These are phyloP conservation scores for Drosophila pseudotalamancana DNA, from an alignment of 2,888 invertebrate genomes.

Conservation along the genomic window DNA sequence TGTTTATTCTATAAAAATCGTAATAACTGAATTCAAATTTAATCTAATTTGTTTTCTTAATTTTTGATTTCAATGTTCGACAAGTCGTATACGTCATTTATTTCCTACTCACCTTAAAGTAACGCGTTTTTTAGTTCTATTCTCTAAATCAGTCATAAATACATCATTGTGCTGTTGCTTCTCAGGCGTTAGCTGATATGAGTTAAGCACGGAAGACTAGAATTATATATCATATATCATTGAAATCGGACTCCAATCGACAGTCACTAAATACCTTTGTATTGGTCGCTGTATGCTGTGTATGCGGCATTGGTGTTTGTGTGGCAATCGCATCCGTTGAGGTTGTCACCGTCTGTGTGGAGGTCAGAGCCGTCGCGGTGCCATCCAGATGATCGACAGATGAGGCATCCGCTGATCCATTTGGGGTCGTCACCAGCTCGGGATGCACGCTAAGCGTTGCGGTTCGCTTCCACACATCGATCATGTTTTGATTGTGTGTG, in stretches of 20 bases:
- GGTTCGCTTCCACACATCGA: slow-evolving; percentile 74
- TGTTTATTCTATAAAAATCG: no score
- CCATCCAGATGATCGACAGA: slow-evolving; percentile 38
- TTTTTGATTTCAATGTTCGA: background rate
- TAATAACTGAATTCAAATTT: no score
- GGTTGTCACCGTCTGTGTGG: slow-evolving; percentile 64
- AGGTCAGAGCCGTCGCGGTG: slow-evolving; percentile 60
- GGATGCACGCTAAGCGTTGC: slow-evolving; percentile 78
- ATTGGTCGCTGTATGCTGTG: slow-evolving; percentile 77
- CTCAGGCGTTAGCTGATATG: slow-evolving; percentile 81
- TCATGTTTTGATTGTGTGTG: slow-evolving; percentile 76
- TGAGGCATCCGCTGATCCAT: slow-evolving; percentile 25
- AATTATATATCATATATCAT: background rate
- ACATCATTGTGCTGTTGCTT: slow-evolving; percentile 80
- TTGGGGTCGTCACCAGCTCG: slow-evolving; percentile 56
- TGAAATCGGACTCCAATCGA: no score
- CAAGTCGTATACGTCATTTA: background rate
- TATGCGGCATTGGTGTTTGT: slow-evolving; percentile 69
- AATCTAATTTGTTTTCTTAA: no score
- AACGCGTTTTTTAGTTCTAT: slow-evolving; percentile 92
- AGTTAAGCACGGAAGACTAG: slow-evolving; percentile 81
- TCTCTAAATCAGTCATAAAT: slow-evolving; percentile 88
- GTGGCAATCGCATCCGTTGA: slow-evolving; percentile 73
- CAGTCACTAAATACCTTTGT: slow-evolving; percentile 60
- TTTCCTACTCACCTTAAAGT: slow-evolving; percentile 88